phyloP scores from a whole-genome alignment of 2,113 vertebrate genomes.

The Amblyornis subalaris region DNA sequence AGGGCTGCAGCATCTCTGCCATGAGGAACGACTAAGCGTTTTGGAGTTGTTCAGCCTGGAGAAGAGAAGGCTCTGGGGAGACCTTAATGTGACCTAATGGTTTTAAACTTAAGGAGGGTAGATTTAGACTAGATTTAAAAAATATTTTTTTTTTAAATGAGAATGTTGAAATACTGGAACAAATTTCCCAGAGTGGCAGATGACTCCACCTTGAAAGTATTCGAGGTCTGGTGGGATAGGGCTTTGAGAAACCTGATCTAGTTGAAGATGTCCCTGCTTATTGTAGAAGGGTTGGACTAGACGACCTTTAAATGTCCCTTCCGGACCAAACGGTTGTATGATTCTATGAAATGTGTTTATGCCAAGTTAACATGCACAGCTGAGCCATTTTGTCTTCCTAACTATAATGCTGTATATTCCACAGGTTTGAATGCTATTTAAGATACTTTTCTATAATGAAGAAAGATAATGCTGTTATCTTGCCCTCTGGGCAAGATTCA shows the following conservation, averaged over 20 bases:
- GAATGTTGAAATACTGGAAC: neutral
- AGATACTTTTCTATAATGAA: neutral
- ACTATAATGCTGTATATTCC: neutral
- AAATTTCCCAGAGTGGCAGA: neutral
- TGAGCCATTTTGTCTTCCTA: neutral
- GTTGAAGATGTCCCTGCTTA: neutral
- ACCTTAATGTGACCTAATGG: neutral
- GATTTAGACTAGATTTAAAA: neutral
- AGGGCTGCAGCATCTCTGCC: neutral
- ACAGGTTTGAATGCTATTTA: neutral
- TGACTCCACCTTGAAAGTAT: neutral
- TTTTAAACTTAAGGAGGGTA: neutral
- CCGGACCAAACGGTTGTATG: neutral
- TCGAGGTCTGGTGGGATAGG: neutral
- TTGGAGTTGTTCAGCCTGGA: neutral
- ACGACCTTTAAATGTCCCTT: neutral
- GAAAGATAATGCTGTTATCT: neutral
- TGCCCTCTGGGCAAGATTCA: neutral
- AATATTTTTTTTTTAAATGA: neutral
- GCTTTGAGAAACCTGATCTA: neutral
- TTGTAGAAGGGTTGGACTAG: neutral
- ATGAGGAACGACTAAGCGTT: neutral
- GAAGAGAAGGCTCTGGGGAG: neutral
- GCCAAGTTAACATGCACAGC: neutral
- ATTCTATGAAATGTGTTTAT: neutral